Evolutionary conservation across 2,797 vertebrate genomes (phyloP).

Genomic region (Cetoscarus ocellatus): DNA sequence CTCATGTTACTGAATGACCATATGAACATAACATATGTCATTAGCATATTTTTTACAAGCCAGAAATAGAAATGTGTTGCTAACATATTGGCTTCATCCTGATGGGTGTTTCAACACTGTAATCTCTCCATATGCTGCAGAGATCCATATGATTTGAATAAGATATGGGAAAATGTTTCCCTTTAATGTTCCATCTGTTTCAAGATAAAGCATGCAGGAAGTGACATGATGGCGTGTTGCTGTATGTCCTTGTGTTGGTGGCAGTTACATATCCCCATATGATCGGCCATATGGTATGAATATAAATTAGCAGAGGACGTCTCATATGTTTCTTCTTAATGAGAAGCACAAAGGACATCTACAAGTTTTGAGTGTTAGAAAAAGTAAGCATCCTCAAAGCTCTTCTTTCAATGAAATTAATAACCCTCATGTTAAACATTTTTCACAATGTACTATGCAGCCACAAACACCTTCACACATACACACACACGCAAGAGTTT

Average conservation of each 20-base stretch:
- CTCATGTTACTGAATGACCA: slow-evolving; percentile 34
- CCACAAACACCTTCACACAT: too few relatives aligned
- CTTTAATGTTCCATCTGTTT: slow-evolving; percentile 71
- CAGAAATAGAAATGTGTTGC: slow-evolving; percentile 29
- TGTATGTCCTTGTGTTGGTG: slow-evolving; percentile 62
- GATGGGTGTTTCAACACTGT: slow-evolving; percentile 25
- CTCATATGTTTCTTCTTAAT: slow-evolving; percentile 11
- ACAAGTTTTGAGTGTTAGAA: not conserved
- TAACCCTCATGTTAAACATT: not conserved
- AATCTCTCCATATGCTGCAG: slow-evolving; percentile 51
- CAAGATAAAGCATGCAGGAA: slow-evolving; percentile 46
- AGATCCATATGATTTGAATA: slow-evolving; percentile 56
- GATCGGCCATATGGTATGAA: slow-evolving; percentile 70
- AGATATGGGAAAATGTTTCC: slow-evolving; percentile 45
- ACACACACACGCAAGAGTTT: too few relatives aligned
- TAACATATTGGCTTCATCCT: slow-evolving; percentile 40
- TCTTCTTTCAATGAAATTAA: not conserved
- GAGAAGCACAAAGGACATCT: not conserved
- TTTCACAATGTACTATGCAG: not conserved
- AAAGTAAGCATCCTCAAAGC: slow-evolving; percentile 6
- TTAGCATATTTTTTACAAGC: slow-evolving; percentile 27
- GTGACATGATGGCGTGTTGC: slow-evolving; percentile 42
- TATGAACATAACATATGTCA: slow-evolving; percentile 45
- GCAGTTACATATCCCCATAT: slow-evolving; percentile 61
- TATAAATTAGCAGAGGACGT: slow-evolving; percentile 47